Evolutionary conservation across 2,888 invertebrate genomes (phyloP), one percentile per base, ranked within the genome.

Genomic region (Troilus luridus): DNA sequence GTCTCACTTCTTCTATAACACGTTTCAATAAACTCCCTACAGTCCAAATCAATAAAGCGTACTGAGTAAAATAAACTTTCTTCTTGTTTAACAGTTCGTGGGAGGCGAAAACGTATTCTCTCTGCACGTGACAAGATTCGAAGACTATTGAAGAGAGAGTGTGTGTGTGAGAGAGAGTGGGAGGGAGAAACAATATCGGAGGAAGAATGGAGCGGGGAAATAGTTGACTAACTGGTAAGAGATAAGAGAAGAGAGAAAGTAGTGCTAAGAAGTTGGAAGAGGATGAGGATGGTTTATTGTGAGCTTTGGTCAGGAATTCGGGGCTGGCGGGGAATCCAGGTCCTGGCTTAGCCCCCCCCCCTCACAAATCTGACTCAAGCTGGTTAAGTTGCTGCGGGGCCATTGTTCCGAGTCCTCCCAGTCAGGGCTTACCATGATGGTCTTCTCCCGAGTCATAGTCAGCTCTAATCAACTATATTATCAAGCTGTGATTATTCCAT

Each of bases 341-440:
- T 17, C 11, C 27, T 5, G 72, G 41, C 24, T 77, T 77, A 77
- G 72, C 8, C 27, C 2, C 27, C 27, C 8, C 27, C 27, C 19
- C 72, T 77, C 72, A 77, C 72, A 77, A 77, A 77, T 77, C 72
- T 77, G 72, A 77, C 72, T 77, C 17, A 27, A 77, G 72, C 72
- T 77, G 72, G 72, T 41, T 77, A 77, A 77, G 27, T 77, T 77
- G 19, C 72, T 17, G 41, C 17, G 21, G 3, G 72, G 41, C 72
- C 27, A 41, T 77, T 77, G 72, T 77, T 41, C 8, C 6, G 1
- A 27, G 72, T 77, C 41, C 72, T 77, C 72, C 19, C 27, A 8
- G 72, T 7, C 8, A 10, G 17, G 17, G 72, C 72, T 9, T 77
- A 17, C 7, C 17, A 5, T 41, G 41, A 41, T 41, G 41, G 41